Base-by-base conservation (phyloP, 92 coral and sea anemone genomes). In the Anthopleura xanthogrammica region DNA sequence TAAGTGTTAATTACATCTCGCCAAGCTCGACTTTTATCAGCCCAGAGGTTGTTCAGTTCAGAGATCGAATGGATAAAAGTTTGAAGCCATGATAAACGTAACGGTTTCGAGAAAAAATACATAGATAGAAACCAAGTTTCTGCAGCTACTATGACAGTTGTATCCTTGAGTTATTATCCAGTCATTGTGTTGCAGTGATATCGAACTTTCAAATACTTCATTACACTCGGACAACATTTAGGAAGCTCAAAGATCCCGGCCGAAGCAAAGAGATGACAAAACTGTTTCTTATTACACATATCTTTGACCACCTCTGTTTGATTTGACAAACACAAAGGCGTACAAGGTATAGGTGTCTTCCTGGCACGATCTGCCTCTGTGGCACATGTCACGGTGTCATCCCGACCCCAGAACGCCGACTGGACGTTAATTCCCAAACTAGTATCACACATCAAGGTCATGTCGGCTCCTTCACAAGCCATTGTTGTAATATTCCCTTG, bases 361-460 rank as follows among this genome's bases (percentile, higher is more conserved):
- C 36, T 48, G 68, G 62, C 71, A 36, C 54, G 29, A 5, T 68
- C n/a, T 43, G 85, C 77, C 46, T 73, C 54, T 19, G 70, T 17
- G 7, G 7, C 79, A 41, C 89, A 86, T 10, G 66, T 86, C 16
- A 57, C 68, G 6, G 85, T 66, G 60, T 86, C 81, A 29, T 86
- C 72, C 2, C 89, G 85, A 12, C 89, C 89, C 89, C 89, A 86
- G 41, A 86, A 86, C 3, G 89, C 89, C 17, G 89, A 80, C 52
- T 50, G 64, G 2, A 86, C 72, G 29, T 54, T 64, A 40, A 86
- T 86, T 14, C 89, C 89, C 41, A 81, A 82, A 23, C 82, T 79
- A 41, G 36, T 60, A 24, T 77, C 64, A 50, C 89, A 86, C 89
- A 86, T 86, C 19, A 86, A 77, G 70, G 81, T 86, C 89, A 81